phyloP scores from a whole-genome alignment of 2,797 vertebrate species.

The Enteromius unitaeniatus region DNA sequence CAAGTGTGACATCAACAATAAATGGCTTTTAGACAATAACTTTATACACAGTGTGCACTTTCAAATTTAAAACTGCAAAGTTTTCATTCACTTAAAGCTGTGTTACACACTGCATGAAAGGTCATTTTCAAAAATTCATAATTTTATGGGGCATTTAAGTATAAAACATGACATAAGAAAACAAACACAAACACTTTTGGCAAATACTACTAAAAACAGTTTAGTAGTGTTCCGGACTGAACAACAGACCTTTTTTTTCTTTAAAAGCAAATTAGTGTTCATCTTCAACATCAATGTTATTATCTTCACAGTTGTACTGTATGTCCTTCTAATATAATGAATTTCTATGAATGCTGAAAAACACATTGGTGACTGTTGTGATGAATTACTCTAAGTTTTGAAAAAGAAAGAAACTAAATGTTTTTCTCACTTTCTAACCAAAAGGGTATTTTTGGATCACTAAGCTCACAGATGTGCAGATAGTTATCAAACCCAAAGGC shows the following conservation, averaged over 20 bases:
- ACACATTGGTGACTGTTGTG: background rate
- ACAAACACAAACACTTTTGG: background rate
- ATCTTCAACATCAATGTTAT: background rate
- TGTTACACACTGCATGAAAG: too few relatives aligned
- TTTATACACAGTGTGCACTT: too few relatives aligned
- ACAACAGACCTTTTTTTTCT: background rate
- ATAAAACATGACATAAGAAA: background rate
- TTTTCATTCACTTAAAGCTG: too few relatives aligned
- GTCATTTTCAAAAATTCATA: too few relatives aligned
- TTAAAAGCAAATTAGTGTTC: background rate
- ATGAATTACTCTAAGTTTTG: background rate
- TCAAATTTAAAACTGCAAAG: too few relatives aligned
- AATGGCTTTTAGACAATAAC: too few relatives aligned
- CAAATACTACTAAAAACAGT: conserved; percentile 1
- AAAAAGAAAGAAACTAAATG: background rate
- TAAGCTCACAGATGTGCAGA: background rate
- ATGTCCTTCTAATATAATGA: background rate
- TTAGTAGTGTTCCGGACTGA: background rate
- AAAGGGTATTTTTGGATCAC: background rate
- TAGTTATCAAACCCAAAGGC: background rate
- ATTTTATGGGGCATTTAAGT: background rate
- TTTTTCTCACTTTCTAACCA: background rate
- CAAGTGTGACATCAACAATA: too few relatives aligned
- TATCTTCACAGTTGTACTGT: background rate
- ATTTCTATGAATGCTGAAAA: background rate